Base-by-base conservation (phyloP, 35 echinoderm and acorn worm genomes). In the Lytechinus variegatus region DNA sequence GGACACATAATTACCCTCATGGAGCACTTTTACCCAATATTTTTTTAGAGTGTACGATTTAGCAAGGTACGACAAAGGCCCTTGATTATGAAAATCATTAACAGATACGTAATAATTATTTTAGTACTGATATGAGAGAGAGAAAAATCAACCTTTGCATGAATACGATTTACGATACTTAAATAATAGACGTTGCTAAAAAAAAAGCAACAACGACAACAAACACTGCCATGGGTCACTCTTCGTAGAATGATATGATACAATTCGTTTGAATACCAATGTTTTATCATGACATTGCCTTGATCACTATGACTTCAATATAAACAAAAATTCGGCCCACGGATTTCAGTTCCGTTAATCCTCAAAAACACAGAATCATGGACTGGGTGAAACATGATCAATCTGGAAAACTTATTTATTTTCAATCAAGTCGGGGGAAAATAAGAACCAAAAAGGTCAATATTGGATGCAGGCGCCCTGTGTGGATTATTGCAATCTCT, bases 391-490 rank as follows among this genome's bases (percentile, higher is more conserved):
- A 54, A 90, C 88, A 90, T 90, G 88, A 90, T 90, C 88, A 90
- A 90, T 90, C 88, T 90, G 16, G 88, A 90, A 90, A 90, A 90
- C 88, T 90, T 90, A 90, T 90, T 90, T 90, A 90, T 90, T 90
- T 90, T 90, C 88, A 90, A 90, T 90, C 88, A 90, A 90, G 29
- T 33, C 88, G 16, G 88, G 88, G 61, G 52, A 33, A 90, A 90
- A 90, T 90, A 90, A 90, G 13, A 90, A 44, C 28, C 88, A 54
- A 90, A 79, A 90, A 90, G 88, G 88, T 90, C 88, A 90, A 90
- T 90, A 90, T 54, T 90, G 52, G 8, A 90, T 90, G 88, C 19
- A 10, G 88, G 88, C 88, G 88, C 88, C 88, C 28, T 90, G 27
- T 5, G 88, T 52, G 88, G 88, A 90, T 90, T 90, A 90, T 90